These are phyloP conservation scores for Empidonax alnorum DNA, from an alignment of 2,113 vertebrate species.

Conservation along the genomic window DNA sequence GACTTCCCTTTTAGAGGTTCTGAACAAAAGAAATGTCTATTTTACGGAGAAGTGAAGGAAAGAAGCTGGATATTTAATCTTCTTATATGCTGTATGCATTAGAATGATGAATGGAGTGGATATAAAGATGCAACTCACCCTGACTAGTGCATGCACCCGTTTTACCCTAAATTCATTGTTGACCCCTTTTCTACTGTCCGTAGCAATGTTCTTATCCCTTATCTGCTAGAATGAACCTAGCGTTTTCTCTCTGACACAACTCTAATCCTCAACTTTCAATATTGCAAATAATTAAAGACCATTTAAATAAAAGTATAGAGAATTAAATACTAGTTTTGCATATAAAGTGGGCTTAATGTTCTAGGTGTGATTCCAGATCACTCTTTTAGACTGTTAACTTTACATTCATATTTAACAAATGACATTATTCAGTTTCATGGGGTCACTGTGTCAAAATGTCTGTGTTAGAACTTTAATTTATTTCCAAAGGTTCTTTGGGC, in stretches of 20 bases:
- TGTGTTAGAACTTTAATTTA: constrained; percentile 78
- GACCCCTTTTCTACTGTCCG: neutral
- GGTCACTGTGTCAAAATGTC: constrained; percentile 77
- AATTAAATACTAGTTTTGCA: constrained; percentile 64
- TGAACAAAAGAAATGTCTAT: neutral
- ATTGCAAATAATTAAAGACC: constrained; percentile 61
- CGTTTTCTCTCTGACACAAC: neutral
- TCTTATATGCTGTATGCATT: neutral
- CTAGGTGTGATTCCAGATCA: constrained; percentile 62
- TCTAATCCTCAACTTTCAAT: constrained; percentile 38
- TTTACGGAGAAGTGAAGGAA: neutral
- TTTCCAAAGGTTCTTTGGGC: constrained; percentile 67
- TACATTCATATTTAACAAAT: constrained; percentile 75
- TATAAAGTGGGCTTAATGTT: constrained; percentile 62
- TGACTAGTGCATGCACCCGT: neutral
- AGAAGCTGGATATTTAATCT: neutral
- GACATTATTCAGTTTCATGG: constrained; percentile 78
- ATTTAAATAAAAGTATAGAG: constrained; percentile 65
- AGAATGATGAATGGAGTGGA: neutral
- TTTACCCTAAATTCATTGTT: neutral
- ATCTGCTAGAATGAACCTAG: neutral
- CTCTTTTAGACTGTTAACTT: constrained; percentile 57
- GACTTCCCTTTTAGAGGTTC: neutral
- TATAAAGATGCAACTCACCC: neutral
- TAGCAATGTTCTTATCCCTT: neutral